Conservation (phyloP, 2,888 invertebrate species). For the Hetaerina titia region DNA sequence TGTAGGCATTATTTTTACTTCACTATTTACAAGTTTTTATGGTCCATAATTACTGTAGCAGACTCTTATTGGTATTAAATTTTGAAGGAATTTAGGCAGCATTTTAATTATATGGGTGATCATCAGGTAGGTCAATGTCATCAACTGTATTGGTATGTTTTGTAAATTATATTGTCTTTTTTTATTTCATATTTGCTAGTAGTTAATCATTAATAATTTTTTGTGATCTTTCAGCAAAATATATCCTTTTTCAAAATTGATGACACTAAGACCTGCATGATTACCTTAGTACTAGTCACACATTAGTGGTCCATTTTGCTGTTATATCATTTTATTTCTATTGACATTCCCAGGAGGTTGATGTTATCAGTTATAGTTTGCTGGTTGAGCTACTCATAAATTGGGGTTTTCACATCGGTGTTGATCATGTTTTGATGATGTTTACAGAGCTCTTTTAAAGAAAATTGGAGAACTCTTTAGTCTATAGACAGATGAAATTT, state of each 20-base stretch:
- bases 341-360: not conserved
- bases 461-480: conserved; percentile 1
- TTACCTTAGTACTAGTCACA: conserved; percentile 31
- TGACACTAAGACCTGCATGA: not conserved
- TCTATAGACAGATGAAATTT: not conserved
- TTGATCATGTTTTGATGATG: not conserved
- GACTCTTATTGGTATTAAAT: too few species aligned
- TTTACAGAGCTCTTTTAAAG: not conserved
- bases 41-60: not conserved
- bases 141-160: not conserved
- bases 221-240: not conserved
- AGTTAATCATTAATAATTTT: not conserved
- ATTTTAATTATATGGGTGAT: not conserved
- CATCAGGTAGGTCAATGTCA: not conserved
- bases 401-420: not conserved
- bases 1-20: conserved; percentile 20
- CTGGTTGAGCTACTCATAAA: not conserved
- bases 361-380: not conserved
- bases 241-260: not conserved
- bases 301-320: not conserved
- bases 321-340: not conserved
- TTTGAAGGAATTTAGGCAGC: not conserved
- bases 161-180: not conserved
- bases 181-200: not conserved
- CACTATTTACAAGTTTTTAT: conserved; percentile 5